Conservation (phyloP, 2,113 vertebrate species). For the Psilopsiagon aymara region DNA sequence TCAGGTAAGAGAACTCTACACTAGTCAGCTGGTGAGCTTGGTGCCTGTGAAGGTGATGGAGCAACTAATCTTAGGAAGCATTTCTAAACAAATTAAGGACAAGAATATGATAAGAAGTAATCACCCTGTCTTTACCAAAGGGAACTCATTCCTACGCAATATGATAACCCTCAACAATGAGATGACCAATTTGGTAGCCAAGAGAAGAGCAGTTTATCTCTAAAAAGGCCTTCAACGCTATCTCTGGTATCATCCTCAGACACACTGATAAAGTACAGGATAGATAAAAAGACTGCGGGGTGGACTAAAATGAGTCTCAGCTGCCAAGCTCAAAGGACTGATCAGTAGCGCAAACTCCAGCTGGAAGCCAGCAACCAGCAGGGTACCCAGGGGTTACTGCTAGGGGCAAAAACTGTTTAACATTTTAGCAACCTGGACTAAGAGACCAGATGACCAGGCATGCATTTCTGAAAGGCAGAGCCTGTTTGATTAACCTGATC, state of each 20-base stretch:
- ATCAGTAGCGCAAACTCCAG: neutral
- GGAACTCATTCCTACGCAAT: neutral
- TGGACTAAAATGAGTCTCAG: neutral
- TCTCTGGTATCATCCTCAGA: neutral
- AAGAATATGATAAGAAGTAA: neutral
- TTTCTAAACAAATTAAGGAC: neutral
- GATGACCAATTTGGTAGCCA: neutral
- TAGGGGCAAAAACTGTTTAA: neutral
- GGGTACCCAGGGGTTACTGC: neutral
- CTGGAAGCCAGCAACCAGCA: neutral
- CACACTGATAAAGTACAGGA: neutral
- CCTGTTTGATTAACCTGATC: neutral
- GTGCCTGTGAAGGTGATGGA: neutral
- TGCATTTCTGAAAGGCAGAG: neutral
- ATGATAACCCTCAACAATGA: neutral
- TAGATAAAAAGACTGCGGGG: neutral
- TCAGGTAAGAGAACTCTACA: neutral
- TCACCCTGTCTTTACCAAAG: neutral
- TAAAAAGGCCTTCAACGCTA: neutral
- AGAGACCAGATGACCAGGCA: neutral
- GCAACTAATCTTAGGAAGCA: neutral
- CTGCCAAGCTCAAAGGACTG: neutral
- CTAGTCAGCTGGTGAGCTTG: neutral
- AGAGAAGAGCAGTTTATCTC: neutral
- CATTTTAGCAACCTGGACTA: neutral